Percentiles rank a stretch among this genome's conserved stretches.
phyloP scores from a whole-genome alignment of 2,113 vertebrate species.

The Sylvilagus bachmani region DNA sequence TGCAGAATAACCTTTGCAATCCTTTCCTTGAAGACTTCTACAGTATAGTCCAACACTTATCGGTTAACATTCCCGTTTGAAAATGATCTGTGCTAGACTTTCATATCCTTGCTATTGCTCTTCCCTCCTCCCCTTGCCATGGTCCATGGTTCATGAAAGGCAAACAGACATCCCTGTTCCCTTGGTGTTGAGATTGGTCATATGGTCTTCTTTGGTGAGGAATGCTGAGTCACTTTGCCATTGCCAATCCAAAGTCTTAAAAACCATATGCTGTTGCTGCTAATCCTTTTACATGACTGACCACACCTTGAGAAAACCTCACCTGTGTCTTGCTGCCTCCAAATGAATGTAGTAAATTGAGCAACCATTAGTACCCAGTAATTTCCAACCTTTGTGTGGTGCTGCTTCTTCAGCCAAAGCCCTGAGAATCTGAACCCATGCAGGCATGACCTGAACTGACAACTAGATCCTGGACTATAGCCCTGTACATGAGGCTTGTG shows the following conservation, averaged over 20 bases:
- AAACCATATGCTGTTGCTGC: not conserved
- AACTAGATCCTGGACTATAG: not conserved
- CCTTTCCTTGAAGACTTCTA: not conserved
- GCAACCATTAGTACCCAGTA: too few relatives aligned
- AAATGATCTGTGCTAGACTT: not conserved
- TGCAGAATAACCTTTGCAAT: not conserved
- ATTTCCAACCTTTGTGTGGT: too few relatives aligned
- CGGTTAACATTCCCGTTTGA: not conserved
- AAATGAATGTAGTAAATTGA: too few relatives aligned
- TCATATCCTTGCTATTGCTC: not conserved
- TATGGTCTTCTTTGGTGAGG: not conserved
- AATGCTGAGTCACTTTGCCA: not conserved
- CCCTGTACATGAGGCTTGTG: not conserved
- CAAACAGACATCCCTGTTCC: not conserved
- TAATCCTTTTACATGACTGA: rapidly evolving
- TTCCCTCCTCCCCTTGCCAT: not conserved
- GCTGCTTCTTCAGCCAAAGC: not conserved
- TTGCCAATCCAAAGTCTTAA: not conserved
- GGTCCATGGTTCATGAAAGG: too few relatives aligned
- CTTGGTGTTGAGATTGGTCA: too few relatives aligned
- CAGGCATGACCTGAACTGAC: rapidly evolving
- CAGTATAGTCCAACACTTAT: not conserved
- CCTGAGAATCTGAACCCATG: rapidly evolving
- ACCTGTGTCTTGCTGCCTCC: too few relatives aligned
- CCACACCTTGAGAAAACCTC: rapidly evolving